These are phyloP conservation scores for Dendrocincla tyrannina DNA, from an alignment of 2,797 vertebrate genomes.

Conservation along the genomic window DNA sequence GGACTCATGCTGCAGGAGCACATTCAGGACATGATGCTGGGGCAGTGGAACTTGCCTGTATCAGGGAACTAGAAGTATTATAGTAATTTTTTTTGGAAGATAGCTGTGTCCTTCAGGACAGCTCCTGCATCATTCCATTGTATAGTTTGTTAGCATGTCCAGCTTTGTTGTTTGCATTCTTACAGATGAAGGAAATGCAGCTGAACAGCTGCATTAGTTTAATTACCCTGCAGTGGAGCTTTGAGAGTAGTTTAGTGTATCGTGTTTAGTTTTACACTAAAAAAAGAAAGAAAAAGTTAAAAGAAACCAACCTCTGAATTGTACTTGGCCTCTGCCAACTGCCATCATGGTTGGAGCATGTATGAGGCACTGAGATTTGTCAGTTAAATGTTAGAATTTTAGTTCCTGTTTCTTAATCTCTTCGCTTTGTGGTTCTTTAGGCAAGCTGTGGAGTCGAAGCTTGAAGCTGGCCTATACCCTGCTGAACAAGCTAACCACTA, in stretches of 20 bases:
- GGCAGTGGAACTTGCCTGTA: neutral
- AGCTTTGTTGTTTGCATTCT: neutral
- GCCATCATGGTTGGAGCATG: neutral
- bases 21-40: neutral
- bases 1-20: neutral
- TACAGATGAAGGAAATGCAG: neutral
- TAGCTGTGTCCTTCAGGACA: neutral
- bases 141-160: neutral
- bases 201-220: neutral
- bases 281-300: neutral
- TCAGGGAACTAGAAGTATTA: neutral
- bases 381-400: neutral
- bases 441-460: constrained; percentile 96
- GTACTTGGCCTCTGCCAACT: neutral
- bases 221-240: neutral
- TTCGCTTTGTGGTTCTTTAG: constrained; percentile 70
- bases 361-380: neutral
- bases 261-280: neutral
- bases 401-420: neutral
- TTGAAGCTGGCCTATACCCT: constrained; percentile 94
- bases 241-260: neutral
- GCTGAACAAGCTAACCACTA: constrained; percentile 90
- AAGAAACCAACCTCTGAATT: neutral
- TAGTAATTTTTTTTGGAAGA: neutral
- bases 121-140: neutral